Evolutionary conservation across 37 sponge, comb jelly and placozoan species (phyloP), one percentile per base, ranked within the genome.

Genomic region (Diacarnus erythraeanus): DNA sequence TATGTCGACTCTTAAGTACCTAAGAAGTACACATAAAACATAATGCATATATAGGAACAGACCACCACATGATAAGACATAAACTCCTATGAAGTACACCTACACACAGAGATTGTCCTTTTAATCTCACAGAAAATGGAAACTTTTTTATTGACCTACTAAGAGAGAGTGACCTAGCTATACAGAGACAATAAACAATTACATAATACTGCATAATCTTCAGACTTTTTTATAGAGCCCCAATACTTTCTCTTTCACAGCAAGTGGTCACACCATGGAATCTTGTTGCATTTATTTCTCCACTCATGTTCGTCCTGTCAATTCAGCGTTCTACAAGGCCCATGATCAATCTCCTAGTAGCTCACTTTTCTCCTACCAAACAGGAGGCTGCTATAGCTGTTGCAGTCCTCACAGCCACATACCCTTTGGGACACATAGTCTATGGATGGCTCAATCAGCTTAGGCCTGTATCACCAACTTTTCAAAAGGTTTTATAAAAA

Each of bases 401-500:
- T 23, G 84, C 89, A 36, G 89, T 89, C 23, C 63, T 89, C 38
- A 79, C 89, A 31, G 74, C 75, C 29, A 65, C 79, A 0, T 89
- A 83, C 30, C 89, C 89, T n/a, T 58, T 89, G 20, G 89, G 89
- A 8, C 84, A 79, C 42, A 47, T 89, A 0, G 71, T 75, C 12
- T 89, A 83, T 41, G 89, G 89, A 17, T 89, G 89, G 89, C 67
- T 89, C 20, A 89, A 89, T 60, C 59, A 82, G 38, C 56, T 83
- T 15, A 85, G 78, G 56, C 65, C 84, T 63, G 38, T 88, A 0
- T 20, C 80, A 30, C 89, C 89, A 54, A 75, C 89, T 25, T 89
- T 89, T 68, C 74, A 67, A 54, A 58, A 82, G 73, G 83, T 82
- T n/a, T n/a, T n/a, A n/a, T n/a, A n/a, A n/a, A n/a, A n/a, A n/a